Percentiles rank a stretch among this genome's conserved stretches.
Conservation (phyloP, 2,113 vertebrate genomes). For the Amphiprion percula region DNA sequence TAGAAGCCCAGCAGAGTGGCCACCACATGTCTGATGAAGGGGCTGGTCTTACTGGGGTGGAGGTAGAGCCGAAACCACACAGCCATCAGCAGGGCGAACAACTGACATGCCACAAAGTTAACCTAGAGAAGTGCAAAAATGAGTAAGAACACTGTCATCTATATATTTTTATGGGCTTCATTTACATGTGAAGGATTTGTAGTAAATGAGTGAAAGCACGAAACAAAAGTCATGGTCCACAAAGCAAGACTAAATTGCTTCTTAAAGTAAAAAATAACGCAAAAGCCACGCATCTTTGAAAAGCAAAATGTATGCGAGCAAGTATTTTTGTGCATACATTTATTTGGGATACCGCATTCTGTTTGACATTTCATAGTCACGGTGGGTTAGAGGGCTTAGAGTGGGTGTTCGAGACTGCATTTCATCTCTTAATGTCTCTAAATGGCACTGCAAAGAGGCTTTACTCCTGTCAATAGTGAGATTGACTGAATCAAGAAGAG, state of each 20-base stretch:
- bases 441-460: constrained; percentile 65
- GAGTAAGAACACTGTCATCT: neutral
- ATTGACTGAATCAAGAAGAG: constrained; percentile 52
- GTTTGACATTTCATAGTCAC: constrained; percentile 12
- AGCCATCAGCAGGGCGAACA: constrained; percentile 96
- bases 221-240: neutral
- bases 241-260: neutral
- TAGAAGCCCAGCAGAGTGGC: constrained; percentile 97
- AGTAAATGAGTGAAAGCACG: neutral
- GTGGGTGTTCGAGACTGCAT: constrained; percentile 18
- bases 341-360: neutral
- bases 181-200: neutral
- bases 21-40: constrained; percentile 95
- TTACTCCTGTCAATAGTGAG: constrained; percentile 58
- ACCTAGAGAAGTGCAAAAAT: constrained; percentile 82
- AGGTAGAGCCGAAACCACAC: constrained; percentile 97
- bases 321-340: neutral
- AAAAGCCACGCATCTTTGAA: neutral
- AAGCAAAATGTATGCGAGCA: no score
- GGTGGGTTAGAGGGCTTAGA: constrained; percentile 28
- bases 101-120: constrained; percentile 98
- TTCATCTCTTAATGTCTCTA: constrained; percentile 65
- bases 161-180: neutral
- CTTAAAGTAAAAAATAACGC: neutral
- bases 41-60: constrained; percentile 96